Conservation (phyloP, 1,140 invertebrate genomes). For the Microplitis demolitor region DNA sequence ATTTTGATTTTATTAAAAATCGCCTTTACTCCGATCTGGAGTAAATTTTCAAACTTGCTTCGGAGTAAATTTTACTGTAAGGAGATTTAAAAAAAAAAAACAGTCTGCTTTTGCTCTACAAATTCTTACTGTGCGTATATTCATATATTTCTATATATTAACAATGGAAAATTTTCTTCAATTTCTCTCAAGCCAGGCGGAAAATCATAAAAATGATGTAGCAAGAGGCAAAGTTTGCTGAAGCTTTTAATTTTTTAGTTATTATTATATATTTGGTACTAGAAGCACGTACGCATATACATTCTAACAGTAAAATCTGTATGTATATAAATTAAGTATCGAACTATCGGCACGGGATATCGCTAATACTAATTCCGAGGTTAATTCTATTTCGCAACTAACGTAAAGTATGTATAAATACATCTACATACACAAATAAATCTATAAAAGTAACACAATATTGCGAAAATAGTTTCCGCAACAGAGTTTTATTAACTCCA, state of each 20-base stretch:
- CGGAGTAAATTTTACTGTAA: too few species aligned
- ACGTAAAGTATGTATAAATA: background rate
- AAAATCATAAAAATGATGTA: slow-evolving; percentile 20
- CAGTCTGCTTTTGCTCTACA: too few species aligned
- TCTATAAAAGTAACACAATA: background rate
- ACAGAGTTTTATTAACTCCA: background rate
- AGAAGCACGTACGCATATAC: slow-evolving; percentile 46
- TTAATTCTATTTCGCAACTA: slow-evolving; percentile 27
- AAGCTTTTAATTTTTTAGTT: slow-evolving; percentile 37
- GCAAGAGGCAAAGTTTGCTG: slow-evolving; percentile 36
- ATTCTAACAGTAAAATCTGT: background rate
- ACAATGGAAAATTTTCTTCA: too few species aligned
- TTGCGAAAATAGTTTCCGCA: too few species aligned
- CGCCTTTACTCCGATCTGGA: too few species aligned
- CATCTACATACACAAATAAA: slow-evolving; percentile 27
- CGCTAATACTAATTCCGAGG: slow-evolving; percentile 32
- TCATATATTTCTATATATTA: too few species aligned
- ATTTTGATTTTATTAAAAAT: too few species aligned
- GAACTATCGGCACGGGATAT: slow-evolving; percentile 39
- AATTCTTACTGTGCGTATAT: too few species aligned
- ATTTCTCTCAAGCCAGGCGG: too few species aligned
- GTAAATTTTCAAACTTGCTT: too few species aligned
- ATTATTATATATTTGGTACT: slow-evolving; percentile 52
- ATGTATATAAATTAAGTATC: slow-evolving; percentile 29
- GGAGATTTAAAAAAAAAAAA: too few species aligned